These are phyloP conservation scores for Allochrocebus solatus DNA, from an alignment of 2,797 vertebrate species.

Conservation along the genomic window DNA sequence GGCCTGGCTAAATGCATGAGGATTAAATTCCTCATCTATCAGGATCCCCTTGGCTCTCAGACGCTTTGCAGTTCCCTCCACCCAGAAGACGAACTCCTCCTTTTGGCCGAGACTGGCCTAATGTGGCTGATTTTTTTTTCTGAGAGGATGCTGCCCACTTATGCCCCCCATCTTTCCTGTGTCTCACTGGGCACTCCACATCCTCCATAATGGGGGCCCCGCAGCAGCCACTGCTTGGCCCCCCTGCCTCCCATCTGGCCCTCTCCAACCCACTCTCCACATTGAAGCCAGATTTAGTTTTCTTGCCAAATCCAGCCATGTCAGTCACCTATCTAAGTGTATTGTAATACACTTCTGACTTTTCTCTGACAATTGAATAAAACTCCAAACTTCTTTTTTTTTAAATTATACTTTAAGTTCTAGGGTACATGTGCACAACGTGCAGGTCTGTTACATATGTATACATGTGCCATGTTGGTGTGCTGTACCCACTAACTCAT, in stretches of 20 bases:
- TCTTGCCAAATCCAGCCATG: not conserved
- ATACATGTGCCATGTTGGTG: too few species aligned
- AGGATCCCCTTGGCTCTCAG: not conserved
- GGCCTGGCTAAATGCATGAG: not conserved
- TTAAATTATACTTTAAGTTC: accelerated
- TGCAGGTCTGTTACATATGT: too few species aligned
- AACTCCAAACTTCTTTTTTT: not conserved
- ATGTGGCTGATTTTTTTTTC: not conserved
- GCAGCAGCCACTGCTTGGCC: not conserved
- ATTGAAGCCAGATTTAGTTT: not conserved
- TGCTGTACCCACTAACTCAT: too few species aligned
- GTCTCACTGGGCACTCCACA: not conserved
- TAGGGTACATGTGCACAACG: too few species aligned
- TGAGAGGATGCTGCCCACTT: not conserved
- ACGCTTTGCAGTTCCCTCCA: not conserved
- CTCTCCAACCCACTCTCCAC: not conserved
- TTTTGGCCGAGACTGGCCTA: not conserved
- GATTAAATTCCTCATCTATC: not conserved
- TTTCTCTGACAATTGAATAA: constrained; percentile 22
- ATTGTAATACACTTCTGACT: not conserved
- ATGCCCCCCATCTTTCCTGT: not conserved
- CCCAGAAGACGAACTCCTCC: not conserved
- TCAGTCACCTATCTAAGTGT: not conserved
- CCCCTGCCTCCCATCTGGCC: not conserved
- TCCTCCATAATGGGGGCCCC: not conserved